Evolutionary conservation across 1,140 invertebrate genomes (phyloP).

Genomic region (Orius laevigatus): DNA sequence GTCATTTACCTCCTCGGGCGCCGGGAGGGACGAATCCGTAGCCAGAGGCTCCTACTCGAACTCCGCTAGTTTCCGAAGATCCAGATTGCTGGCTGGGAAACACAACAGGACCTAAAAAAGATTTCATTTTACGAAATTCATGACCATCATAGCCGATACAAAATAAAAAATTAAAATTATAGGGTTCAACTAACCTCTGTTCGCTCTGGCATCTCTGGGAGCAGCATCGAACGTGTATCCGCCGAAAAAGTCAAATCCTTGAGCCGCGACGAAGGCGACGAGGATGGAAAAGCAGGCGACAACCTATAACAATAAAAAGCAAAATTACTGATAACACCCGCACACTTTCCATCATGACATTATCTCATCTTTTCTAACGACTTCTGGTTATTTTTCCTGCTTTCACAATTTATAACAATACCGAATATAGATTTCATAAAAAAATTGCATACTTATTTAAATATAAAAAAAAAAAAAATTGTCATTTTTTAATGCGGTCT

Average conservation of each 20-base stretch:
- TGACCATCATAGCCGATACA: not conserved
- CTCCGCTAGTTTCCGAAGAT: conserved; percentile 47
- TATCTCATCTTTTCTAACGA: too few relatives aligned
- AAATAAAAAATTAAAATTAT: not conserved
- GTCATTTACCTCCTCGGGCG: conserved; percentile 20
- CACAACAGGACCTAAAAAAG: conserved; percentile 41
- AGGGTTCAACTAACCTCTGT: conserved; percentile 12
- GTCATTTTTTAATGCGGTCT: too few relatives aligned
- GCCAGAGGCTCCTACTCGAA: conserved; percentile 51
- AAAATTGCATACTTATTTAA: too few relatives aligned
- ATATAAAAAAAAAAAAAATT: too few relatives aligned
- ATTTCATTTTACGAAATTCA: not conserved
- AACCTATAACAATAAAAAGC: conserved; percentile 14
- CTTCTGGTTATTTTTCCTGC: too few relatives aligned
- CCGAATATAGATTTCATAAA: too few relatives aligned
- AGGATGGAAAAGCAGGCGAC: conserved; percentile 10
- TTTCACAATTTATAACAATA: too few relatives aligned
- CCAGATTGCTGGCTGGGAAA: conserved; percentile 38
- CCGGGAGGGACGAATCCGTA: conserved; percentile 56
- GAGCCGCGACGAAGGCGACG: conserved; percentile 9
- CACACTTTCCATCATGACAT: too few relatives aligned
- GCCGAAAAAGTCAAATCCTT: conserved; percentile 15
- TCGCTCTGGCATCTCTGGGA: conserved; percentile 15
- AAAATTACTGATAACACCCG: not conserved
- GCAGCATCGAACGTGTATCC: conserved; percentile 6